Evolutionary conservation across 2,888 invertebrate genomes (phyloP), one percentile per base, ranked within the genome.

Genomic region (Epistrophella euchroma): DNA sequence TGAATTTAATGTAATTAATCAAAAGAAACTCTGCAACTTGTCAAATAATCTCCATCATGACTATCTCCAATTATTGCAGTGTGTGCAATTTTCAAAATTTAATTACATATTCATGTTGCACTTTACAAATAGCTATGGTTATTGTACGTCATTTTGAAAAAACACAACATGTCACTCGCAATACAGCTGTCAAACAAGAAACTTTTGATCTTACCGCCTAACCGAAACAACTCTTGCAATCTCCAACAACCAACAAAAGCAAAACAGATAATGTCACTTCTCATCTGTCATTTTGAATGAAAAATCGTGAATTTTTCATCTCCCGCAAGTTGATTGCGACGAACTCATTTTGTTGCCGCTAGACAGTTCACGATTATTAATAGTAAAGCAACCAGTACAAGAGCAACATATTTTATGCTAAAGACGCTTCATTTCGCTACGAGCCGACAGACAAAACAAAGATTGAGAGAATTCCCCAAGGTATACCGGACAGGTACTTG

Each of bases 301-400:
- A 64, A 86, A 86, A 82, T 86, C 86, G 86, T 86, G 86, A 82
- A 82, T 86, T 82, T 86, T 86, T 86, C 86, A 86, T 86, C 77
- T 86, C 50, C 62, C 76, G 68, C 60, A 32, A 70, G 60, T 86
- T 86, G 77, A 86, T 85, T 81, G 73, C 82, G 58, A 85, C 81
- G 76, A 81, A 73, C 80, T 85, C 62, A 84, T 84, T 81, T 56
- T 60, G 50, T 64, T 72, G 84, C 75, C 35, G 68, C 52, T 22
- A 62, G 75, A 76, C 84, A 80, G 71, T 76, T 85, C 76, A 85
- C 68, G 82, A 86, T 86, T 86, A 86, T 86, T 86, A 86, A 86
- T 86, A 78, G 86, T 28, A 73, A 78, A 82, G 58, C 76, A 60
- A 70, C 60, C 35, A 19, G 35, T 73, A 79, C 74, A 71, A 74